phyloP scores from a whole-genome alignment of 2,888 invertebrate genomes.

The Mythimna lalbum region DNA sequence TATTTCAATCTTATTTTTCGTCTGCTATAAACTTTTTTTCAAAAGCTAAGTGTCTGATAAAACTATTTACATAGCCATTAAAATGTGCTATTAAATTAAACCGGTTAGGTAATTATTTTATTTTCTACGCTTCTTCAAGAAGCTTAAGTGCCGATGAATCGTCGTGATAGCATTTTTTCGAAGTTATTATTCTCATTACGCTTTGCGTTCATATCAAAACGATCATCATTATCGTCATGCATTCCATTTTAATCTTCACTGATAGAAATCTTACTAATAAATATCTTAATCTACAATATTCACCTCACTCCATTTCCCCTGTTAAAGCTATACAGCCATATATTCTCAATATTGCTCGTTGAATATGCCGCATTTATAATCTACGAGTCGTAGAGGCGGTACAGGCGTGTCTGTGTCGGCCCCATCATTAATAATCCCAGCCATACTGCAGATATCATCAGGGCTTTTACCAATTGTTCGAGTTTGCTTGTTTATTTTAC shows the following conservation, averaged over 20 bases:
- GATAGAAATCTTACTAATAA: constrained; percentile 17
- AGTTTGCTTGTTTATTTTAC: constrained; percentile 57
- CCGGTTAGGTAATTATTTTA: constrained; percentile 36
- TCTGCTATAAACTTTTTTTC: constrained; percentile 33
- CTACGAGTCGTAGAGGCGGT: constrained; percentile 67
- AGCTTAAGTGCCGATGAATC: constrained; percentile 47
- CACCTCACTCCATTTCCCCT: constrained; percentile 1
- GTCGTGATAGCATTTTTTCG: constrained; percentile 28
- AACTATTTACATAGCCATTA: constrained; percentile 59
- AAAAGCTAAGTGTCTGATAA: constrained; percentile 58
- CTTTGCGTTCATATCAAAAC: constrained; percentile 27
- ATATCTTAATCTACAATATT: neutral
- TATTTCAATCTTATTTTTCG: constrained; percentile 44
- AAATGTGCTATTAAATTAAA: constrained; percentile 55
- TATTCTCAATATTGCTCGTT: constrained; percentile 33
- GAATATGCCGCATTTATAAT: constrained; percentile 59
- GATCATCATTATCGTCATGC: constrained; percentile 40
- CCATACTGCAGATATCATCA: constrained; percentile 70
- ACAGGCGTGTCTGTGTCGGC: constrained; percentile 69
- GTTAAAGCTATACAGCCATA: constrained; percentile 16
- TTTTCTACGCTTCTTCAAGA: constrained; percentile 39
- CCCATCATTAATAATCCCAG: constrained; percentile 76
- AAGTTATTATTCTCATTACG: constrained; percentile 18
- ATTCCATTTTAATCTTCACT: constrained; percentile 23
- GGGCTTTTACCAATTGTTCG: constrained; percentile 63